Conservation (phyloP, 2,797 vertebrate species). For the Cirrhinus mrigala region DNA sequence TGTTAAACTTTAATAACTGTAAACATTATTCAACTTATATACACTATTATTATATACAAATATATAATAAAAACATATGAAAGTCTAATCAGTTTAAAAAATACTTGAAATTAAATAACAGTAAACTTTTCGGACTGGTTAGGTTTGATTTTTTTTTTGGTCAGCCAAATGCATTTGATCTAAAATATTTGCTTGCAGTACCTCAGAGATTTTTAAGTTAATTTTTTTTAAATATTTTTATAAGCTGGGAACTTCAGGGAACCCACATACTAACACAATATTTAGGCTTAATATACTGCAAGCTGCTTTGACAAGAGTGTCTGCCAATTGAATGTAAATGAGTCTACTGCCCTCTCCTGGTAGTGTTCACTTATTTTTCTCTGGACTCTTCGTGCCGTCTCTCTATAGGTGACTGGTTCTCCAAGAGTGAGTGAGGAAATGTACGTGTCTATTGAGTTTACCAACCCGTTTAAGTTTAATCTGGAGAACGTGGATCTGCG, state of each 20-base stretch:
- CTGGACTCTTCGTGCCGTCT: background rate
- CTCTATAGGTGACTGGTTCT: constrained; percentile 78
- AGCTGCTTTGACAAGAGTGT: background rate
- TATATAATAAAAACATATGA: too few species aligned
- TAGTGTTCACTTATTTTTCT: background rate
- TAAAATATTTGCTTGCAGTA: background rate
- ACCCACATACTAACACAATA: background rate
- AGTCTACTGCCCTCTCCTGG: background rate
- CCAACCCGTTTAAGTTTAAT: constrained; percentile 85
- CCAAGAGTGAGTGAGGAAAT: constrained; percentile 80
- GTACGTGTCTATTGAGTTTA: constrained; percentile 86
- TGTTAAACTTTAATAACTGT: too few species aligned
- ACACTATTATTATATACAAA: too few species aligned
- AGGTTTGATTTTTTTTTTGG: too few species aligned
- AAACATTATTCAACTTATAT: too few species aligned
- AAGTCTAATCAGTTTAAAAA: too few species aligned
- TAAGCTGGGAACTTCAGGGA: background rate
- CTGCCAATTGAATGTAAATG: background rate
- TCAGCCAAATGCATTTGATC: background rate
- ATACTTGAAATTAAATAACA: too few species aligned
- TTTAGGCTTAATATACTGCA: background rate
- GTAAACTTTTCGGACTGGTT: too few species aligned
- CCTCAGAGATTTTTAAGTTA: background rate
- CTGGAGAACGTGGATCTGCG: constrained; percentile 82
- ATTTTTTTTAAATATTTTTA: background rate